Evolutionary conservation across 2,113 vertebrate species (phyloP).

Genomic region (Eptesicus fuscus): DNA sequence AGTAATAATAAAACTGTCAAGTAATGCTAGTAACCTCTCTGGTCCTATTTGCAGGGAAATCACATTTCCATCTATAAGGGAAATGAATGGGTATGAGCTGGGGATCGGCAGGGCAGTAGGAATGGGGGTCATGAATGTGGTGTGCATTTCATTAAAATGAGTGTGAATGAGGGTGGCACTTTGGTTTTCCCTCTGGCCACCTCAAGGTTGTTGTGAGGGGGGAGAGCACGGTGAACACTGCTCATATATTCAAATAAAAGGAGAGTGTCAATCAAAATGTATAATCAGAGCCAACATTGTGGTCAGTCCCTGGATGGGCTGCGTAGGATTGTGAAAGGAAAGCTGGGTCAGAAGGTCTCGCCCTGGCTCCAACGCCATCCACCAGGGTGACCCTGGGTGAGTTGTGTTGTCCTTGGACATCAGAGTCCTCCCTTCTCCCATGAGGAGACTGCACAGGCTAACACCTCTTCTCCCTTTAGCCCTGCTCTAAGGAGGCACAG

Average conservation of each 20-base stretch:
- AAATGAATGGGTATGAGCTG: background rate
- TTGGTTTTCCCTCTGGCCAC: background rate
- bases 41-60: constrained; percentile 27
- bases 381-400: background rate
- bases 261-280: background rate
- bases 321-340: background rate
- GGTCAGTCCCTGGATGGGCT: background rate
- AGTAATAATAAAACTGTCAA: constrained; percentile 25
- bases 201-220: background rate
- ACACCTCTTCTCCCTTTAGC: background rate
- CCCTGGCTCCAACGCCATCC: background rate
- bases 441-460: background rate
- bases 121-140: background rate
- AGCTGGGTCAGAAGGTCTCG: background rate
- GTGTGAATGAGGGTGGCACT: background rate
- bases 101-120: background rate
- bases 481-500: background rate
- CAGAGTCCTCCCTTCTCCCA: background rate
- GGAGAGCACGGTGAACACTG: background rate
- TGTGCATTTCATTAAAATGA: background rate
- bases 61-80: background rate
- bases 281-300: background rate
- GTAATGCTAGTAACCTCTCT: background rate
- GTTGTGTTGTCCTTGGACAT: background rate
- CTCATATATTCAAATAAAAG: background rate